Evolutionary conservation across 2,888 invertebrate genomes (phyloP).

Genomic region (Phlogophora meticulosa): DNA sequence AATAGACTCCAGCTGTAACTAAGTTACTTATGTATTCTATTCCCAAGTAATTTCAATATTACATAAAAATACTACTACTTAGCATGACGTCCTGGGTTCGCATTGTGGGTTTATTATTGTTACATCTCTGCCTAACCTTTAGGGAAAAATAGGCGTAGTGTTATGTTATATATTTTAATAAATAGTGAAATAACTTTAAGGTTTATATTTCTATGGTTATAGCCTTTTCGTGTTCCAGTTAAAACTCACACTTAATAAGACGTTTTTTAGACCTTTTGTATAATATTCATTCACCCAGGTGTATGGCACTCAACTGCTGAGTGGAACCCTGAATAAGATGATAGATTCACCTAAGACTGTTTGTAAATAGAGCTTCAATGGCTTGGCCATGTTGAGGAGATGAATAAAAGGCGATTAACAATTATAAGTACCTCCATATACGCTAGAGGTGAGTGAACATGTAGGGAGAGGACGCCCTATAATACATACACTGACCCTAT

Average conservation of each 20-base stretch:
- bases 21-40: neutral
- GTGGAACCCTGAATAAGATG: neutral
- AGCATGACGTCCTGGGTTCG: no score
- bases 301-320: neutral
- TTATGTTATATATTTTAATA: neutral
- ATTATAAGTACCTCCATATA: no score
- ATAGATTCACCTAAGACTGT: neutral
- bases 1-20: neutral
- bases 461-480: neutral
- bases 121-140: neutral
- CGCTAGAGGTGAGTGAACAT: no score
- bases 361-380: neutral
- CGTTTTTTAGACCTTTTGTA: neutral
- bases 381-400: no score
- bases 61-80: no score
- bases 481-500: no score
- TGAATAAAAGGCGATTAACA: no score
- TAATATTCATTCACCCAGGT: slow-evolving; percentile 3
- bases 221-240: slow-evolving; percentile 26
- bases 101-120: no score
- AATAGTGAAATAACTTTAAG: slow-evolving; percentile 1
- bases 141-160: no score
- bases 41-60: no score
- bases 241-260: slow-evolving; percentile 4
- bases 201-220: slow-evolving; percentile 1